Conservation (phyloP, 2,797 vertebrate species). For the Austrolebias charrua region DNA sequence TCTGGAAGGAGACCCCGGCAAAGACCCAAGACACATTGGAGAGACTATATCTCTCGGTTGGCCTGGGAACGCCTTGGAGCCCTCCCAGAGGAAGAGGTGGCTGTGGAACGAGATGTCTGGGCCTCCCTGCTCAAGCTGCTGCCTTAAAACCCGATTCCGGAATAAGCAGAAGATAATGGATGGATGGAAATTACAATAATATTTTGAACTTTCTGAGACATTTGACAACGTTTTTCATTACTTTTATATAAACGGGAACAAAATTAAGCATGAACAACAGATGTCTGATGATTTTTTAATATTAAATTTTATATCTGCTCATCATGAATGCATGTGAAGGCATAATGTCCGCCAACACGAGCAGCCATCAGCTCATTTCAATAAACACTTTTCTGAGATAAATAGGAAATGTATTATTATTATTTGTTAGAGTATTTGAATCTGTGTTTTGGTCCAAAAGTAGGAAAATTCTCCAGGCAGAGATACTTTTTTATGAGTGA, state of each 20-base stretch:
- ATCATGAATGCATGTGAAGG: constrained; percentile 37
- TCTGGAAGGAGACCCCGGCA: too few species aligned
- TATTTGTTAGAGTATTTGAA: constrained; percentile 57
- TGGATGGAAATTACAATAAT: too few species aligned
- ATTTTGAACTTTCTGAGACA: too few species aligned
- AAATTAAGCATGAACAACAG: constrained; percentile 1
- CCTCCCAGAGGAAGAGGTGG: too few species aligned
- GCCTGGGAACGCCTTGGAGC: too few species aligned
- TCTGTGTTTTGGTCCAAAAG: constrained; percentile 44
- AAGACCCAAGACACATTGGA: too few species aligned
- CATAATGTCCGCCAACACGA: neutral
- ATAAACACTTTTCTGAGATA: constrained; percentile 50
- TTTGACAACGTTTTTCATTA: neutral
- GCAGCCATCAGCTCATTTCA: constrained; percentile 36
- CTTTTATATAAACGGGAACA: neutral
- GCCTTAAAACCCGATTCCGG: too few species aligned
- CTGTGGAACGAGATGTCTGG: too few species aligned
- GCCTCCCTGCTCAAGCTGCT: too few species aligned
- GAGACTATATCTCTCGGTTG: too few species aligned
- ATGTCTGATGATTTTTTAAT: constrained; percentile 3
- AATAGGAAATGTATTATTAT: constrained; percentile 42
- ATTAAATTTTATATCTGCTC: constrained; percentile 32
- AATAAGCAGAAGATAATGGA: too few species aligned
- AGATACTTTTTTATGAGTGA: constrained; percentile 53
- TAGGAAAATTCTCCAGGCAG: constrained; percentile 36